These are phyloP conservation scores for Pelodytes ibericus DNA, from an alignment of 2,797 vertebrate genomes.

Conservation along the genomic window DNA sequence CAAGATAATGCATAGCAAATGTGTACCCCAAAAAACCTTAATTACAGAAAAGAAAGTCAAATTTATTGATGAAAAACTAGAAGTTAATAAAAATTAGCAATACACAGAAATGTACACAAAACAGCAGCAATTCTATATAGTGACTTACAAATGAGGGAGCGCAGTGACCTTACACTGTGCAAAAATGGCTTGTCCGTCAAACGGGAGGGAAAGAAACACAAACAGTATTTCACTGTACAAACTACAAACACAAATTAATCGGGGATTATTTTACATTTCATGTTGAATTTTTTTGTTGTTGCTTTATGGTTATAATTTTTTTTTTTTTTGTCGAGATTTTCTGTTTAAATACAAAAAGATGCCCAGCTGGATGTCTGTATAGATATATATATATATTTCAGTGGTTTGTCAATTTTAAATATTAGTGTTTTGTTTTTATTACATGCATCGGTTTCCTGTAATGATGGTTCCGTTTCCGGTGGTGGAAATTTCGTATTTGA, in stretches of 20 bases:
- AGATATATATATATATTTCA: slow-evolving; percentile 67
- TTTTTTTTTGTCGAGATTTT: slow-evolving; percentile 70
- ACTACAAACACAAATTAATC: slow-evolving; percentile 93
- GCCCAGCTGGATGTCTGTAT: slow-evolving; percentile 74
- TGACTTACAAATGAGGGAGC: slow-evolving; percentile 72
- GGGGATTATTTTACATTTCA: slow-evolving; percentile 87
- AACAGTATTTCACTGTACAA: slow-evolving; percentile 79
- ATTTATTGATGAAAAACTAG: slow-evolving; percentile 99
- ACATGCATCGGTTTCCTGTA: slow-evolving; percentile 78
- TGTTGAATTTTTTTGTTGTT: slow-evolving; percentile 70
- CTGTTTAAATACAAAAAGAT: slow-evolving; percentile 83
- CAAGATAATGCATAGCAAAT: slow-evolving; percentile 66
- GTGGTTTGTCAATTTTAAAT: slow-evolving; percentile 85
- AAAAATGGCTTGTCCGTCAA: slow-evolving; percentile 81
- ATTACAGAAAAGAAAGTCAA: slow-evolving; percentile 96
- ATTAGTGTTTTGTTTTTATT: slow-evolving; percentile 83
- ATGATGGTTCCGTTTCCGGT: slow-evolving; percentile 69
- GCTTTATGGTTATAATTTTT: slow-evolving; percentile 68
- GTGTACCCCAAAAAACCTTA: slow-evolving; percentile 74
- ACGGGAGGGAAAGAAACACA: slow-evolving; percentile 65
- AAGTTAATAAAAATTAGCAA: slow-evolving; percentile 88
- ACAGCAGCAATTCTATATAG: slow-evolving; percentile 83
- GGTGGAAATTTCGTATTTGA: slow-evolving; percentile 68
- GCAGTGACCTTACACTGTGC: slow-evolving; percentile 66
- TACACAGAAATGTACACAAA: slow-evolving; percentile 83